Evolutionary conservation across 2,113 vertebrate genomes (phyloP).

Genomic region (Anhinga rufa): DNA sequence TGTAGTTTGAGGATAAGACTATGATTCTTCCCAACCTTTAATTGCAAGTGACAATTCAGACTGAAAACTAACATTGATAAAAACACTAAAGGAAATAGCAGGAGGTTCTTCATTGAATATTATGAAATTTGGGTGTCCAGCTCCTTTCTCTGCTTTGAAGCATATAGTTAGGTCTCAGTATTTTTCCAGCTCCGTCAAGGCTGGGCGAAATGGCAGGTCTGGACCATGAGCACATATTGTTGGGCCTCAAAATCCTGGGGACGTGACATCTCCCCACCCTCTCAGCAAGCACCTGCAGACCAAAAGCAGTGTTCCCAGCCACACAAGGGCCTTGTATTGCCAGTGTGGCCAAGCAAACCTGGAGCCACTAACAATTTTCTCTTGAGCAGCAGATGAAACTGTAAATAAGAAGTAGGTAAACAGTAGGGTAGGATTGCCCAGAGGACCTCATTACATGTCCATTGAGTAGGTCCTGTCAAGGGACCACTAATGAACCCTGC

Average conservation of each 20-base stretch:
- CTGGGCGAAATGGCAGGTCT: background rate
- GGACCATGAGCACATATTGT: background rate
- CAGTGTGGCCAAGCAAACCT: background rate
- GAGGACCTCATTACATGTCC: background rate
- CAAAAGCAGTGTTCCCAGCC: background rate
- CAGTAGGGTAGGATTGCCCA: background rate
- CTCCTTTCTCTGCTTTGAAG: background rate
- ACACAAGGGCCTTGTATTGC: fast-evolving
- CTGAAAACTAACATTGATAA: background rate
- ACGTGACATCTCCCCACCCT: fast-evolving
- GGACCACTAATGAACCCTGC: background rate
- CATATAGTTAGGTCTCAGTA: background rate
- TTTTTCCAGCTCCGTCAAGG: background rate
- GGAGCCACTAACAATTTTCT: background rate
- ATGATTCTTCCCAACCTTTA: background rate
- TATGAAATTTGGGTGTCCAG: background rate
- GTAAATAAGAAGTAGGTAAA: background rate
- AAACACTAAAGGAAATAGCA: background rate
- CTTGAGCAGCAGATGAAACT: background rate
- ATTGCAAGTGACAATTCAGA: background rate
- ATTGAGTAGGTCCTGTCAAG: background rate
- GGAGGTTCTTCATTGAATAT: background rate
- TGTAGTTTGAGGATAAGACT: background rate
- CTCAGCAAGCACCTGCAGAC: background rate
- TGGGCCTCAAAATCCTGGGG: background rate